These are phyloP conservation scores for Archips xylosteana DNA, from an alignment of 2,888 invertebrate species.

Conservation along the genomic window DNA sequence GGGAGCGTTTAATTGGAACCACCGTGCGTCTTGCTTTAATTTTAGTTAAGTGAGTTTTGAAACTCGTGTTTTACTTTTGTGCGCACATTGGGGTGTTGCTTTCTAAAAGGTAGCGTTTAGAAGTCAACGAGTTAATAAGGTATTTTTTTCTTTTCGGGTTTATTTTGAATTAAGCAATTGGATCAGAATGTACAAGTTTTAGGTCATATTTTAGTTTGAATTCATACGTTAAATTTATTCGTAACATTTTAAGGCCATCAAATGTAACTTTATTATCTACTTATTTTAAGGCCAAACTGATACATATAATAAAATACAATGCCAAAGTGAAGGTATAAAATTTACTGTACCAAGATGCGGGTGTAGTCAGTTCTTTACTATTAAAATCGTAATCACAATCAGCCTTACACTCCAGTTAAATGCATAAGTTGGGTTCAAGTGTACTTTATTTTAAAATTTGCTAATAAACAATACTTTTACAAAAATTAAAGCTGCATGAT, in stretches of 20 bases:
- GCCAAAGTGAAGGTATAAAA: not conserved
- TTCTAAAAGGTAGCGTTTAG: not conserved
- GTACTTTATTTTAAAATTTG: no score
- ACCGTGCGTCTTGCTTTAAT: slow-evolving; percentile 57
- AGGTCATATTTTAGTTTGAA: not conserved
- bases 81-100: not conserved
- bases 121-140: not conserved
- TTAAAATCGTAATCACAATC: no score
- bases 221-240: not conserved
- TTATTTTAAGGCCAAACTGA: not conserved
- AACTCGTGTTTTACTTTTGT: slow-evolving; percentile 11
- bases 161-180: no score
- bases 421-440: no score
- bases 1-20: slow-evolving; percentile 72
- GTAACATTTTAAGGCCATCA: no score
- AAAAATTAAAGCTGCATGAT: no score
- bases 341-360: not conserved
- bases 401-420: no score
- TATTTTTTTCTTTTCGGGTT: not conserved
- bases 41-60: slow-evolving; percentile 30
- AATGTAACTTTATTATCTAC: not conserved
- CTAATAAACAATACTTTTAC: no score
- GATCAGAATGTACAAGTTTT: no score
- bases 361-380: not conserved
- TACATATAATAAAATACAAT: not conserved